These are phyloP conservation scores for Gandaritis pyraliata DNA, from an alignment of 2,888 invertebrate species.

Conservation along the genomic window DNA sequence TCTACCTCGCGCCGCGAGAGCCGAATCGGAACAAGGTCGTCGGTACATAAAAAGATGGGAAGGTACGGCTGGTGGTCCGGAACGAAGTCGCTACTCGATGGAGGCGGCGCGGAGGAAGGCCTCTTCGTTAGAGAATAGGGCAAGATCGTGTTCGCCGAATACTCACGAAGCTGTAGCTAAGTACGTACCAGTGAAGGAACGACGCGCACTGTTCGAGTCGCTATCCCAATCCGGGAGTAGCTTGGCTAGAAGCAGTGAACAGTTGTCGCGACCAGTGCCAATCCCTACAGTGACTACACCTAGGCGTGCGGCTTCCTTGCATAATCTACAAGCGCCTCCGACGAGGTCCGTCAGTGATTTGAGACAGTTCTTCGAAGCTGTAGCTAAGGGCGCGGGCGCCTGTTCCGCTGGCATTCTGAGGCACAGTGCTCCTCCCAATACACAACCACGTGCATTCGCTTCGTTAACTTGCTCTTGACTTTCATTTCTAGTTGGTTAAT, in stretches of 20 bases:
- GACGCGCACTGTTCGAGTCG: slow-evolving; percentile 88
- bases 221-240: slow-evolving; percentile 86
- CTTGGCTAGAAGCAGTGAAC: slow-evolving; percentile 87
- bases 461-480: slow-evolving; percentile 75
- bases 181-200: slow-evolving; percentile 89
- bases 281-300: slow-evolving; percentile 72
- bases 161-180: slow-evolving; percentile 80
- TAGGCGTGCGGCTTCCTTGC: slow-evolving; percentile 87
- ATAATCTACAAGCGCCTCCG: slow-evolving; percentile 84
- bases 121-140: slow-evolving; percentile 71
- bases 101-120: slow-evolving; percentile 77
- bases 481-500: slow-evolving; percentile 34
- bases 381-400: slow-evolving; percentile 73
- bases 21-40: slow-evolving; percentile 73
- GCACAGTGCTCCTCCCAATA: slow-evolving; percentile 68
- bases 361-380: slow-evolving; percentile 88
- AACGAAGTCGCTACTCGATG: slow-evolving; percentile 70
- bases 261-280: slow-evolving; percentile 70
- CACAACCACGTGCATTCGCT: slow-evolving; percentile 68
- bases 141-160: slow-evolving; percentile 79
- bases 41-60: slow-evolving; percentile 79
- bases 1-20: slow-evolving; percentile 72
- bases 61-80: slow-evolving; percentile 71
- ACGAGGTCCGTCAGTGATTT: slow-evolving; percentile 86
- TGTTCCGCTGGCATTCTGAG: slow-evolving; percentile 61